These are phyloP conservation scores for Lithosia quadra DNA, from an alignment of 2,888 invertebrate genomes.

Conservation along the genomic window DNA sequence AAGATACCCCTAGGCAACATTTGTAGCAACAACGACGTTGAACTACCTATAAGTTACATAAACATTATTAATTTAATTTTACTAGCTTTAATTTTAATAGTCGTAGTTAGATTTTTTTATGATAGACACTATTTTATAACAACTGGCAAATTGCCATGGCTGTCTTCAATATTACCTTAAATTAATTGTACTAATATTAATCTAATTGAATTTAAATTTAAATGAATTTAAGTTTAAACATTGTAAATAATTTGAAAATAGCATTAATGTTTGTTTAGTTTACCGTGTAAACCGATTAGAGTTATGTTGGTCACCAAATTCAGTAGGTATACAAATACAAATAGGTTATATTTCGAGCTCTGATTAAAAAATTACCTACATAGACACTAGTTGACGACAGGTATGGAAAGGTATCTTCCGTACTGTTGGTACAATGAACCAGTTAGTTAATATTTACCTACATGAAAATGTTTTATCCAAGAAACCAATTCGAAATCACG, in stretches of 20 bases:
- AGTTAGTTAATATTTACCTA: too few species aligned
- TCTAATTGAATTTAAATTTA: too few species aligned
- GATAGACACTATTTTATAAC: constrained; percentile 94
- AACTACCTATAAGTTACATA: constrained; percentile 88
- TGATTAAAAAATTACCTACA: neutral
- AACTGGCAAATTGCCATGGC: constrained; percentile 94
- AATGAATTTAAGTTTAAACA: neutral
- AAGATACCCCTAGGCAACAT: constrained; percentile 90
- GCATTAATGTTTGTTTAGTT: neutral
- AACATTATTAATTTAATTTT: constrained; percentile 92
- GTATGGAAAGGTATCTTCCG: too few species aligned
- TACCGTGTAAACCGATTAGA: neutral
- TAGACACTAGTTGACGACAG: too few species aligned
- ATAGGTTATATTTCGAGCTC: neutral
- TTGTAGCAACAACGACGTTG: constrained; percentile 83
- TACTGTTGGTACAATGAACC: too few species aligned
- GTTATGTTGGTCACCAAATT: neutral
- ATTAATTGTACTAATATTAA: neutral
- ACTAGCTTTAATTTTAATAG: constrained; percentile 89
- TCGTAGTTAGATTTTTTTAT: constrained; percentile 91
- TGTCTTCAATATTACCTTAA: constrained; percentile 92
- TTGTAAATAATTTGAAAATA: neutral
- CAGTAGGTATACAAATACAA: neutral
- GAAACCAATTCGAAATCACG: too few species aligned
- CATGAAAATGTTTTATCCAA: too few species aligned